Base-by-base conservation (phyloP, 2,113 vertebrate species). In the Dipodomys merriami region DNA sequence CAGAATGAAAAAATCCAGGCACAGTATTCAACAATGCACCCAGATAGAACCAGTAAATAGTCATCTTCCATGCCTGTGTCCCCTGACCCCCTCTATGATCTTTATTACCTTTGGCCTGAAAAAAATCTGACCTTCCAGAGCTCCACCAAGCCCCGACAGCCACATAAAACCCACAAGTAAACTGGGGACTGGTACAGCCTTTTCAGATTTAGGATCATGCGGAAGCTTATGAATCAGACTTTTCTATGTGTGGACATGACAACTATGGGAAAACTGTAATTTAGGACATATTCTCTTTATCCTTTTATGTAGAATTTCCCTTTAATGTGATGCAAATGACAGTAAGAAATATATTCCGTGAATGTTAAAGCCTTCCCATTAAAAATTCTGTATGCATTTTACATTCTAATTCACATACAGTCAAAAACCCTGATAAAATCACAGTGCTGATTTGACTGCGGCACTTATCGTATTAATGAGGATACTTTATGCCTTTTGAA, bases 401-500 rank as follows among this genome's bases (percentile, higher is more conserved):
- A 98, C 98, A 98, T 98, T 98, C 98, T 98, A 98, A 98, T 98
- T 98, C 98, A 98, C 98, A 97, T 98, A 98, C 97, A 98, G 98
- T 98, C 98, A 98, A 98, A 98, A 98, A 98, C 97, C 96, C 98
- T 98, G 98, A 98, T 98, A 98, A 98, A 98, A 98, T 98, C 98
- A 97, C 97, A 96, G 97, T 92, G 97, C 98, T 98, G 98, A 98
- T 98, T 98, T 98, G 98, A 98, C 98, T 98, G 98, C 97, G 97
- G 97, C 97, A 98, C 98, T 98, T 98, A 98, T 96, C 97, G 98
- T 98, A 98, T 98, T 98, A 98, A 98, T 98, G 98, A 98, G 98
- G 98, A 98, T 98, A 98, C 97, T 98, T 98, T 98, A 98, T 98
- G 98, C 98, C 98, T 98, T 98, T 98, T 98, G 98, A 98, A 98